Conservation (phyloP, 2,797 vertebrate genomes). For the Gymnoscopelus braueri region DNA sequence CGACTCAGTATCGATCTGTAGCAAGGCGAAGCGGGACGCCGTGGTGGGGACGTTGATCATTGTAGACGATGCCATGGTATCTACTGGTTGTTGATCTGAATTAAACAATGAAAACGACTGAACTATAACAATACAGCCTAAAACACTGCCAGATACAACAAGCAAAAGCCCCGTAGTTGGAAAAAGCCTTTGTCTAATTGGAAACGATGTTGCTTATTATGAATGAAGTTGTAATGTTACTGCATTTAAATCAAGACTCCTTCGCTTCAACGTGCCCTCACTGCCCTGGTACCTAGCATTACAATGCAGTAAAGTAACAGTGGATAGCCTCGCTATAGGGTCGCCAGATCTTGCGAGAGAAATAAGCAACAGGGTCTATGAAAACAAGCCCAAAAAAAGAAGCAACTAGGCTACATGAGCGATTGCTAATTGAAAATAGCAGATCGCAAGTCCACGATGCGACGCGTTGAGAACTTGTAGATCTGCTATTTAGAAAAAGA, state of each 20-base stretch:
- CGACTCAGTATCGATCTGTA: constrained; percentile 92
- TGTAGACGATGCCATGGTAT: constrained; percentile 85
- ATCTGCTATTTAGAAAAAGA: too few relatives aligned
- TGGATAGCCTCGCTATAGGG: constrained; percentile 46
- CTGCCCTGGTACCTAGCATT: constrained; percentile 42
- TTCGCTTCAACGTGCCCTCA: too few relatives aligned
- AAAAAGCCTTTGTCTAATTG: background rate
- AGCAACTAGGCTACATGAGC: too few relatives aligned
- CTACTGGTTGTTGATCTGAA: too few relatives aligned
- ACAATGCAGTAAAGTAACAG: constrained; percentile 38
- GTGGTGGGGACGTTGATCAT: constrained; percentile 91
- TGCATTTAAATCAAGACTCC: background rate
- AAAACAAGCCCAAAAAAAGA: too few relatives aligned
- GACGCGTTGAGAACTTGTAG: too few relatives aligned
- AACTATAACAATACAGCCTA: constrained; percentile 4
- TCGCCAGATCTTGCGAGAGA: too few relatives aligned
- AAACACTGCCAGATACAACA: background rate
- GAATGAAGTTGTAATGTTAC: background rate
- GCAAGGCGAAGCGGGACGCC: constrained; percentile 91
- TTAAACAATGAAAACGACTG: constrained; percentile 13
- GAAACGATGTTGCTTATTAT: background rate
- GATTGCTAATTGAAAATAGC: too few relatives aligned
- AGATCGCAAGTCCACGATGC: too few relatives aligned
- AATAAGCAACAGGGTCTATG: too few relatives aligned
- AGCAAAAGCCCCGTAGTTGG: background rate